A percentile compares a stretch with the other conserved stretches of the same genome.
phyloP scores from a whole-genome alignment of 2,888 invertebrate species.

The Pachliopta kotzebuea region DNA sequence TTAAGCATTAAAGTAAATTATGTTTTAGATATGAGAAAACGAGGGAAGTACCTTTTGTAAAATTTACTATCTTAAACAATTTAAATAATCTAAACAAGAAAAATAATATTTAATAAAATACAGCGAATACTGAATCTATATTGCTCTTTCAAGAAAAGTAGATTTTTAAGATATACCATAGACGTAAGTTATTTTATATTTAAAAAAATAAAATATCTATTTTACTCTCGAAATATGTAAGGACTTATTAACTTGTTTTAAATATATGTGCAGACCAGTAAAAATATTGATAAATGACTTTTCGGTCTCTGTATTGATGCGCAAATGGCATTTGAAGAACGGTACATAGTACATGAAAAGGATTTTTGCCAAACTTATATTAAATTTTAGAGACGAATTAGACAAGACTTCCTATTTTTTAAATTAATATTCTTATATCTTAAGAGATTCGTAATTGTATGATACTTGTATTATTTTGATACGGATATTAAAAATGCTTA shows the following conservation, averaged over 20 bases:
- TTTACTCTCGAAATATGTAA: too few species aligned
- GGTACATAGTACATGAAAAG: background rate
- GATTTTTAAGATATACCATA: too few species aligned
- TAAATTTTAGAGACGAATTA: background rate
- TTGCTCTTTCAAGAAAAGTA: too few species aligned
- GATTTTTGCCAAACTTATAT: background rate
- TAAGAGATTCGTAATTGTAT: background rate
- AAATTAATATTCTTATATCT: background rate
- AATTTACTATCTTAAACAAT: background rate
- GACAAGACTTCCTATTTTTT: too few species aligned
- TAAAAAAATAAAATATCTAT: too few species aligned
- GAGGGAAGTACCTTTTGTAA: background rate
- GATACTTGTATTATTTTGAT: conserved; percentile 16
- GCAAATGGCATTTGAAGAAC: background rate
- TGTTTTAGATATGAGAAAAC: background rate
- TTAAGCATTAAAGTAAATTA: background rate
- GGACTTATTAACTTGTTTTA: too few species aligned
- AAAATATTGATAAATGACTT: background rate
- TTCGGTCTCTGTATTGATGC: background rate
- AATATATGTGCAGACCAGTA: too few species aligned
- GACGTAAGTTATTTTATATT: too few species aligned
- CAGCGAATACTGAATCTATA: too few species aligned
- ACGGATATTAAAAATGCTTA: conserved; percentile 29
- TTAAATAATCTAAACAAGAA: too few species aligned
- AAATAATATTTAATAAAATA: too few species aligned